Conservation (phyloP, 2,888 invertebrate species). For the Limnephilus marmoratus region DNA sequence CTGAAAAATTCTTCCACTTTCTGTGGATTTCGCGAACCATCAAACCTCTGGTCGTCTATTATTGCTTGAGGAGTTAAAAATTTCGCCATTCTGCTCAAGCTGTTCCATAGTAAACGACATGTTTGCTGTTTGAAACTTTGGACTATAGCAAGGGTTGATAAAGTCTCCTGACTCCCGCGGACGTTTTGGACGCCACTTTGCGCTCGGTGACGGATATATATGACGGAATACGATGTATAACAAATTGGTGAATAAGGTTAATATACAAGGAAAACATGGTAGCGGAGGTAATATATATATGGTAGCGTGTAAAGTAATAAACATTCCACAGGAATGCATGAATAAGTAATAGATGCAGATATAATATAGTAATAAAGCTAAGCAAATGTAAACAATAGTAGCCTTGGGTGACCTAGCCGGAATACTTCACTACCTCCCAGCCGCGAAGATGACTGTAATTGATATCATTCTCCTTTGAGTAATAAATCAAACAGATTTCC, state of each 20-base stretch:
- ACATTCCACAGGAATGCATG: slow-evolving; percentile 24
- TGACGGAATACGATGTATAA: no score
- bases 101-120: neutral
- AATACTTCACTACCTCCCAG: neutral
- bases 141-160: no score
- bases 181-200: no score
- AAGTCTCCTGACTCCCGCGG: no score
- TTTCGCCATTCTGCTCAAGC: neutral
- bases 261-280: neutral
- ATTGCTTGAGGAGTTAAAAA: neutral
- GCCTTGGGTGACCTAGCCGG: slow-evolving; percentile 28
- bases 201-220: no score
- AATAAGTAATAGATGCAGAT: neutral
- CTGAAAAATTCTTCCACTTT: neutral
- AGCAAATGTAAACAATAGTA: slow-evolving; percentile 20
- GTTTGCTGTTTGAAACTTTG: no score
- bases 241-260: neutral
- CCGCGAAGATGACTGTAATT: slow-evolving; percentile 19
- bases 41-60: neutral
- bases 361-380: neutral
- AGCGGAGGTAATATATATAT: no score
- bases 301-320: neutral
- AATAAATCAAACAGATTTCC: neutral
- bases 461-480: neutral
- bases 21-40: neutral